These are phyloP conservation scores for Chelmon rostratus DNA, from an alignment of 2,797 vertebrate species.

Conservation along the genomic window DNA sequence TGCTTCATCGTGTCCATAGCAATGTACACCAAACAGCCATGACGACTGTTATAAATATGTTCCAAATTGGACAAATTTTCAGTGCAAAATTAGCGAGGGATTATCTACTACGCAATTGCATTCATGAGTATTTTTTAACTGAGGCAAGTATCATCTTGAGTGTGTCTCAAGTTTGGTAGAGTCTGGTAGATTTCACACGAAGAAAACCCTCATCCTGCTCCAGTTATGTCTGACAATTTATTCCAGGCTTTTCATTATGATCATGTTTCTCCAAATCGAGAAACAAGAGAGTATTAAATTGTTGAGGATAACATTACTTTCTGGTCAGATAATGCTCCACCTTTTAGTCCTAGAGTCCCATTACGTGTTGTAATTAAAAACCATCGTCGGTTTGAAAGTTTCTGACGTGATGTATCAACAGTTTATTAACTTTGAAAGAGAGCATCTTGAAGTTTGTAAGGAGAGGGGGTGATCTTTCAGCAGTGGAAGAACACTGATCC, in stretches of 20 bases:
- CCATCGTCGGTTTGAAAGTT: slow-evolving; percentile 6
- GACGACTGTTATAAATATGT: background rate
- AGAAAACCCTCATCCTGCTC: background rate
- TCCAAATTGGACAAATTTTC: background rate
- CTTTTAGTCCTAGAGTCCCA: background rate
- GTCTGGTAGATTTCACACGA: background rate
- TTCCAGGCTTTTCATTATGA: slow-evolving; percentile 17
- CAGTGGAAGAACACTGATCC: slow-evolving; percentile 14
- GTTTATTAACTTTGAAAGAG: slow-evolving; percentile 29
- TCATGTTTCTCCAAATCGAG: slow-evolving; percentile 9
- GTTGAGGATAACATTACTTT: slow-evolving; percentile 8
- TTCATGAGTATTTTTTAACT: background rate
- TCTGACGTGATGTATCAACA: slow-evolving; percentile 2
- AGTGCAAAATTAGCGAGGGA: background rate
- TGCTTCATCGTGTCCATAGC: background rate
- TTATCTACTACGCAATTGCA: background rate
- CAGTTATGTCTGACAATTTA: background rate
- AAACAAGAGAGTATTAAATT: slow-evolving; percentile 6
- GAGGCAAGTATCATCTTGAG: background rate
- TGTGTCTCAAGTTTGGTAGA: too few species aligned
- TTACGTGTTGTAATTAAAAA: slow-evolving; percentile 10
- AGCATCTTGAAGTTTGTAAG: slow-evolving; percentile 34
- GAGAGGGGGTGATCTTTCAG: slow-evolving; percentile 4
- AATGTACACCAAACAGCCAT: background rate
- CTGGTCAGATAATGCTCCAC: background rate